Evolutionary conservation across 2,113 vertebrate species (phyloP).

Genomic region (Haemorhous mexicanus): DNA sequence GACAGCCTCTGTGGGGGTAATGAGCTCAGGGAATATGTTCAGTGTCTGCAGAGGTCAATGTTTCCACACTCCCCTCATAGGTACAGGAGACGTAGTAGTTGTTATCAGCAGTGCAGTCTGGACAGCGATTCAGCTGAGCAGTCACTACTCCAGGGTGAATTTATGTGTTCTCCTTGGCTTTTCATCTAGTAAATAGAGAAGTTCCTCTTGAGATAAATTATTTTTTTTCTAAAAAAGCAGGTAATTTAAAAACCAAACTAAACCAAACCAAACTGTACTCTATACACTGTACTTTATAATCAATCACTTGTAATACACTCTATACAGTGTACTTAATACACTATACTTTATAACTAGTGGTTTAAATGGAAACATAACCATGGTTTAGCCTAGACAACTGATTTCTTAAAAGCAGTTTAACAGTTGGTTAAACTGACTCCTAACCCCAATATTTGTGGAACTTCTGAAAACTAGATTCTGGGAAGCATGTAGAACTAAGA

Average conservation of each 20-base stretch:
- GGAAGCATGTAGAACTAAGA: background rate
- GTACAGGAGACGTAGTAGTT: background rate
- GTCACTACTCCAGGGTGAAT: background rate
- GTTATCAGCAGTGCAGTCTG: background rate
- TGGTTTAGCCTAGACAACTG: background rate
- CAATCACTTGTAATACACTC: too few relatives aligned
- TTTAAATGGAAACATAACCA: background rate
- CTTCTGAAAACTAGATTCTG: background rate
- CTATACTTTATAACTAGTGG: background rate
- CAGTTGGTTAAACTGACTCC: background rate
- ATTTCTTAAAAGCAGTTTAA: background rate
- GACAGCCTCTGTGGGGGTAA: background rate
- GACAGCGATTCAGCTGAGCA: background rate
- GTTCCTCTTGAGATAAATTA: background rate
- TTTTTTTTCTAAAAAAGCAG: background rate
- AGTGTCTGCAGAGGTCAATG: background rate
- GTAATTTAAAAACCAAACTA: background rate
- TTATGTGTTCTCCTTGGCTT: background rate
- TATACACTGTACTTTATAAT: background rate
- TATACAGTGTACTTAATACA: background rate
- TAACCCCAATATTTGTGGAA: background rate
- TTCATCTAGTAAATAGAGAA: background rate
- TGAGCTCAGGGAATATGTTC: background rate
- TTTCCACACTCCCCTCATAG: background rate
- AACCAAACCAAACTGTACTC: background rate